Evolutionary conservation across 2,113 vertebrate genomes (phyloP).

Genomic region (Laticauda laticaudata): DNA sequence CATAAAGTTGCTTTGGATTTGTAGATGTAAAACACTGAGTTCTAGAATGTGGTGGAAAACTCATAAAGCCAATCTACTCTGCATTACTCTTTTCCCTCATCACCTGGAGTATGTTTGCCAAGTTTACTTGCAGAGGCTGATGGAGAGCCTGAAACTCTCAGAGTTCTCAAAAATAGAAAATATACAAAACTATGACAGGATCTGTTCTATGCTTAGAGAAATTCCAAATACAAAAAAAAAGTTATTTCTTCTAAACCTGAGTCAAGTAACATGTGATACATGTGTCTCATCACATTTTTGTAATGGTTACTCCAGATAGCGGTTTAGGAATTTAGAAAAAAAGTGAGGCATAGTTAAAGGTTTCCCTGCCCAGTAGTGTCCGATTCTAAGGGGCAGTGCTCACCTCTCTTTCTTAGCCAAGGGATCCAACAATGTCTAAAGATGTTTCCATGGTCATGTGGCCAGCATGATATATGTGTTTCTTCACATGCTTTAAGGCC

Average conservation of each 20-base stretch:
- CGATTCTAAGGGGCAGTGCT: not conserved
- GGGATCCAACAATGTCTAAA: not conserved
- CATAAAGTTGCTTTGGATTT: not conserved
- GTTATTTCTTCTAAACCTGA: not conserved
- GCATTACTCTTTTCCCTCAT: not conserved
- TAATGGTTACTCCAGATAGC: not conserved
- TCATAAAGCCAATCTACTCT: not conserved
- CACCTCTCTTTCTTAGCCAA: not conserved
- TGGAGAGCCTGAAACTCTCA: not conserved
- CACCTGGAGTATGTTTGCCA: not conserved
- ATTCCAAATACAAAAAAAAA: not conserved
- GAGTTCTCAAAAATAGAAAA: not conserved
- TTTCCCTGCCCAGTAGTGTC: not conserved
- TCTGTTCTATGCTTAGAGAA: not conserved
- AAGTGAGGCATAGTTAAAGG: not conserved
- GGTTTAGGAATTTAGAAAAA: not conserved
- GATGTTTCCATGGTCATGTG: not conserved
- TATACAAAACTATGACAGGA: not conserved
- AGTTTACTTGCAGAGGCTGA: not conserved
- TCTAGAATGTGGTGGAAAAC: not conserved
- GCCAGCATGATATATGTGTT: not conserved
- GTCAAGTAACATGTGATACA: not conserved
- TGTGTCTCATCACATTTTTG: not conserved
- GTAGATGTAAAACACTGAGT: not conserved
- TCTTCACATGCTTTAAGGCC: no score